Conservation (phyloP, 2,113 vertebrate genomes). For the Pollimyrus isidori region DNA sequence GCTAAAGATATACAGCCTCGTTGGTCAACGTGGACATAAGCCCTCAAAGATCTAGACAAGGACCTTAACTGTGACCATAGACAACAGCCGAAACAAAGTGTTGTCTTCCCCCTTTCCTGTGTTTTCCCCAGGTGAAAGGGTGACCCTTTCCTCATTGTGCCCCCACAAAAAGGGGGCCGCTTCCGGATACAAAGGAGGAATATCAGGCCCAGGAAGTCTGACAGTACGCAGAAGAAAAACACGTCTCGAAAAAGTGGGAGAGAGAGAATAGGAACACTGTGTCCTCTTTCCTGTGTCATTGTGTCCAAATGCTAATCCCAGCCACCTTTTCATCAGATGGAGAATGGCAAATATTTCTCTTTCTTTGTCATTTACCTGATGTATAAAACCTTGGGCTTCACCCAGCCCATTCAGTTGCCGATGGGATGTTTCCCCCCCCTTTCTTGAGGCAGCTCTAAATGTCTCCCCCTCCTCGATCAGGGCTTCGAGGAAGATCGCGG, state of each 20-base stretch:
- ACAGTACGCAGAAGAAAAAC: conserved; percentile 45
- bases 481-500: neutral
- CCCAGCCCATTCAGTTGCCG: neutral
- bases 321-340: conserved; percentile 31
- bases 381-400: conserved; percentile 5
- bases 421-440: neutral
- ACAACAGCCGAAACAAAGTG: conserved; percentile 36
- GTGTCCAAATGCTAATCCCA: conserved; percentile 37
- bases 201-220: conserved; percentile 66
- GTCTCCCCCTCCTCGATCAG: neutral
- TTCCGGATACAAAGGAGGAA: conserved; percentile 54
- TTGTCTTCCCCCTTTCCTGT: conserved; percentile 24
- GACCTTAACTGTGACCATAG: conserved; percentile 54
- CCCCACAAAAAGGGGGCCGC: conserved; percentile 55
- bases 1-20: neutral
- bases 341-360: conserved; percentile 34
- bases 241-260: conserved; percentile 54
- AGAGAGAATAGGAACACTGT: conserved; percentile 61
- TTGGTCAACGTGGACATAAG: conserved; percentile 4
- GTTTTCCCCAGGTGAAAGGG: conserved; percentile 61
- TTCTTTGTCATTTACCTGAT: conserved; percentile 13
- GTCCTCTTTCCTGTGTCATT: conserved; percentile 61
- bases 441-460: neutral
- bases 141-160: conserved; percentile 49
- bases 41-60: conserved; percentile 62